phyloP scores from a whole-genome alignment of 2,797 vertebrate genomes.

The Epinephelus coioides region DNA sequence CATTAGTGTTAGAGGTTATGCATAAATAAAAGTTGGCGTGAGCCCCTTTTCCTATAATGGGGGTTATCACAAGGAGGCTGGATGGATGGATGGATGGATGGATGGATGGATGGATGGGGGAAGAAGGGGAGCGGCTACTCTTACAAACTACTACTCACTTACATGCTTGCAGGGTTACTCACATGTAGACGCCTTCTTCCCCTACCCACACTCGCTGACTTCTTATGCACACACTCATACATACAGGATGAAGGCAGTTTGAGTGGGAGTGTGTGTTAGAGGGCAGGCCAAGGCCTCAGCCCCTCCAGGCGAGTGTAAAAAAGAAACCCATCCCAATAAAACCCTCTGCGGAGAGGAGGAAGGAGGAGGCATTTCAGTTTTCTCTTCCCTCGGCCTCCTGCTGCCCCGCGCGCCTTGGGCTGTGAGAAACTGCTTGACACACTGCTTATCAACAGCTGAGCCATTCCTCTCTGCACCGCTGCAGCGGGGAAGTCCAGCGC shows the following conservation, averaged over 20 bases:
- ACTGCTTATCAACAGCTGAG: slow-evolving; percentile 68
- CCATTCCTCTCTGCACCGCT: slow-evolving; percentile 19
- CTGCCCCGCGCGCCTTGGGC: slow-evolving; percentile 57
- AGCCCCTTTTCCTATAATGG: slow-evolving; percentile 37
- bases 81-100: slow-evolving; percentile 16
- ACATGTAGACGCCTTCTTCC: slow-evolving; percentile 37
- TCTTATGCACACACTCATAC: slow-evolving; percentile 28
- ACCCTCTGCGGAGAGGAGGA: slow-evolving; percentile 48
- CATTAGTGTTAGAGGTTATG: slow-evolving; percentile 55
- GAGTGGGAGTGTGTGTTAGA: slow-evolving; percentile 73
- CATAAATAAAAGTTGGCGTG: slow-evolving; percentile 58
- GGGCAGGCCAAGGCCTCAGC: slow-evolving; percentile 65
- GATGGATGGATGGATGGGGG: slow-evolving; percentile 25
- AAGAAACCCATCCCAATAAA: slow-evolving; percentile 60
- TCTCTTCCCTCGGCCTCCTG: slow-evolving; percentile 50
- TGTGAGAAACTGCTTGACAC: slow-evolving; percentile 71
- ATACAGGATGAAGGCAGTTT: slow-evolving; percentile 53
- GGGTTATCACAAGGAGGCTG: slow-evolving; percentile 7
- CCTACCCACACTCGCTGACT: slow-evolving; percentile 60
- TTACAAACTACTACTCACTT: slow-evolving; percentile 37
- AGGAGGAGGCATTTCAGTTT: slow-evolving; percentile 57
- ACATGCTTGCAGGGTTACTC: slow-evolving; percentile 61
- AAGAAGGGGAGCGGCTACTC: slow-evolving; percentile 3
- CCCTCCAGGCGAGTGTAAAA: slow-evolving; percentile 67
- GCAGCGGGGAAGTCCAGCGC: slow-evolving; percentile 31